phyloP scores from a whole-genome alignment of 2,113 vertebrate species.

The Myanophis thanlyinensis region DNA sequence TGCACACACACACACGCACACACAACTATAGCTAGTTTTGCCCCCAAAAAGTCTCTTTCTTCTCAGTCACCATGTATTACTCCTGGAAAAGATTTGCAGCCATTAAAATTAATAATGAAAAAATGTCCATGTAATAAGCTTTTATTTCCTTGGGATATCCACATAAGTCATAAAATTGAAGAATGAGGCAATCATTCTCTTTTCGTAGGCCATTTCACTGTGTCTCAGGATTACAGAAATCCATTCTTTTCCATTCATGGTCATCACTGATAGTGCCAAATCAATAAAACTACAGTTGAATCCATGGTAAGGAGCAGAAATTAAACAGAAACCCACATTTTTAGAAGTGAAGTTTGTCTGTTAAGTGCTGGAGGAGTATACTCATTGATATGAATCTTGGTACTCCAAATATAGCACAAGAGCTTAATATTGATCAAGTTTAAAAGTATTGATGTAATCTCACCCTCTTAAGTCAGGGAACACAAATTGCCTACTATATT shows the following conservation, averaged over 20 bases:
- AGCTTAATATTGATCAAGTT: neutral
- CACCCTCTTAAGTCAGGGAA: neutral
- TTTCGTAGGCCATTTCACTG: neutral
- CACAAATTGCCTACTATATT: neutral
- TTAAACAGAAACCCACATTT: neutral
- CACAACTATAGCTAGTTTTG: neutral
- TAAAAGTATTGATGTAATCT: neutral
- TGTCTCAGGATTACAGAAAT: neutral
- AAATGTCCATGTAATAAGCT: neutral
- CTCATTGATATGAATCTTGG: neutral
- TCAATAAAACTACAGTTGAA: neutral
- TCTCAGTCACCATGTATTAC: neutral
- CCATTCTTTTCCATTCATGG: neutral
- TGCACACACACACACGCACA: no score
- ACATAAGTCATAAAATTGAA: neutral
- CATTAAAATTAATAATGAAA: constrained; percentile 27
- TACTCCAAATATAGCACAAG: neutral
- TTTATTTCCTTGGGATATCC: constrained; percentile 17
- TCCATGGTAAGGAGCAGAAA: neutral
- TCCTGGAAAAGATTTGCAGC: neutral
- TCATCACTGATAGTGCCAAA: neutral
- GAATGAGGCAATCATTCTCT: constrained; percentile 2
- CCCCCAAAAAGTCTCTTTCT: neutral
- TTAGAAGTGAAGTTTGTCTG: neutral
- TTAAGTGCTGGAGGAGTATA: neutral